A percentile compares a stretch with the other conserved stretches of the same genome.
Evolutionary conservation across 2,797 vertebrate genomes (phyloP).

Genomic region (Sebastes kiyomatsui): DNA sequence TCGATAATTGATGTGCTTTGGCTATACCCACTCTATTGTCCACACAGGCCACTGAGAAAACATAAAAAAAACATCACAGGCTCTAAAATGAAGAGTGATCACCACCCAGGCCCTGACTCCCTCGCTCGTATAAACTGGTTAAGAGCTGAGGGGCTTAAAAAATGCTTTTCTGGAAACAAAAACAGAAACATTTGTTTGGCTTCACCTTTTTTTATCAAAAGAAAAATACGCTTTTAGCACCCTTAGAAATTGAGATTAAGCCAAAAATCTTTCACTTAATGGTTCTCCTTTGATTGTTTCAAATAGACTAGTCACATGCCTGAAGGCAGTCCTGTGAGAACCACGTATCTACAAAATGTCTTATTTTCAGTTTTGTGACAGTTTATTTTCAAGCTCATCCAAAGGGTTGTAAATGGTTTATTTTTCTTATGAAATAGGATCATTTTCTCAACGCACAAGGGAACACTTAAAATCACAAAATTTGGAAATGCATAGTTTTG

Average conservation of each 20-base stretch:
- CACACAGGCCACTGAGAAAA: constrained; percentile 23
- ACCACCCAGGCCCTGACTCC: not conserved
- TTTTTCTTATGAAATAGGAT: not conserved
- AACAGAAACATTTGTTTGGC: constrained; percentile 1
- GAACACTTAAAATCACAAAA: not conserved
- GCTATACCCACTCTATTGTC: constrained; percentile 41
- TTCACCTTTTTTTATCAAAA: not conserved
- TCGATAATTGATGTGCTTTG: constrained; percentile 66
- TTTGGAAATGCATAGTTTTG: not conserved
- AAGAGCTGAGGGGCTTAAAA: constrained; percentile 5
- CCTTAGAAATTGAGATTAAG: not conserved
- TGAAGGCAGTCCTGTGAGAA: not conserved
- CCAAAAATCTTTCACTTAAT: not conserved
- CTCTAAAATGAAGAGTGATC: constrained; percentile 54
- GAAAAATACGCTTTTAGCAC: constrained; percentile 5
- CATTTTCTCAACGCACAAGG: not conserved
- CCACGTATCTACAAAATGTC: not conserved
- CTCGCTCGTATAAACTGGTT: constrained; percentile 24
- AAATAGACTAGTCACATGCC: not conserved
- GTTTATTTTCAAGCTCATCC: not conserved
- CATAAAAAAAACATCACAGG: constrained; percentile 45
- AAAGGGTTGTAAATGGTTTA: not conserved
- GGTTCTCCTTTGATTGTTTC: not conserved
- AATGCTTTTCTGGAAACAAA: constrained; percentile 8
- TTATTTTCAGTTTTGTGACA: not conserved